Conservation (phyloP, 2,888 invertebrate genomes). For the Carpatolechia fugitivella region DNA sequence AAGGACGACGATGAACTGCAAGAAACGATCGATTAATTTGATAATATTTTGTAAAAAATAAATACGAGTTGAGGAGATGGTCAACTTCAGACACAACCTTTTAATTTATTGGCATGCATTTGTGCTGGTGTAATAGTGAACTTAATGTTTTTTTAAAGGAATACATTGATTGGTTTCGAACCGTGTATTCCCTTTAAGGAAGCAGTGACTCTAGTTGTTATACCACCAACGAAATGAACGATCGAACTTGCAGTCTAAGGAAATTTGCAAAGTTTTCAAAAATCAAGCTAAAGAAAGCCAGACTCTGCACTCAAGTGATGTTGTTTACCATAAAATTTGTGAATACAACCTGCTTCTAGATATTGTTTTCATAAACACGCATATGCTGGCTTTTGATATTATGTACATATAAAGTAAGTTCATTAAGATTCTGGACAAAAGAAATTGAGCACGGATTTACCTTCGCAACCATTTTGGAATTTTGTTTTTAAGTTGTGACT, state of each 20-base stretch:
- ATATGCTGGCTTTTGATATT: background rate
- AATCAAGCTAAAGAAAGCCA: background rate
- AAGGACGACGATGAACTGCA: slow-evolving; percentile 53
- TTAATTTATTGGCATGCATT: no score
- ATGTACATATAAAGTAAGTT: background rate
- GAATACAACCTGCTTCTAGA: background rate
- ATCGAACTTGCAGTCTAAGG: no score
- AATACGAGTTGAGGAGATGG: no score
- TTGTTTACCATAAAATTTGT: background rate
- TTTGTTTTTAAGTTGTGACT: slow-evolving; percentile 43
- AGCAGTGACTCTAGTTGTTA: no score
- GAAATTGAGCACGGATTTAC: slow-evolving; percentile 32
- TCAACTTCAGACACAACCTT: no score
- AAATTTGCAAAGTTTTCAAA: no score
- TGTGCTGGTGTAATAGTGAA: no score
- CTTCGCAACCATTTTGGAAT: slow-evolving; percentile 60
- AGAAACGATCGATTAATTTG: background rate
- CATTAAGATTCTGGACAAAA: background rate
- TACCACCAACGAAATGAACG: no score
- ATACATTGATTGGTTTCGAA: no score
- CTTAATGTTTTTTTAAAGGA: no score
- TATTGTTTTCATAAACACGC: background rate
- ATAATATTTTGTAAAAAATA: background rate
- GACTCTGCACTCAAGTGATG: background rate
- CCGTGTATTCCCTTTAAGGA: no score